Evolutionary conservation across 2,113 vertebrate genomes (phyloP), one percentile per base, ranked within the genome.

Genomic region (Heterotilapia buettikoferi): DNA sequence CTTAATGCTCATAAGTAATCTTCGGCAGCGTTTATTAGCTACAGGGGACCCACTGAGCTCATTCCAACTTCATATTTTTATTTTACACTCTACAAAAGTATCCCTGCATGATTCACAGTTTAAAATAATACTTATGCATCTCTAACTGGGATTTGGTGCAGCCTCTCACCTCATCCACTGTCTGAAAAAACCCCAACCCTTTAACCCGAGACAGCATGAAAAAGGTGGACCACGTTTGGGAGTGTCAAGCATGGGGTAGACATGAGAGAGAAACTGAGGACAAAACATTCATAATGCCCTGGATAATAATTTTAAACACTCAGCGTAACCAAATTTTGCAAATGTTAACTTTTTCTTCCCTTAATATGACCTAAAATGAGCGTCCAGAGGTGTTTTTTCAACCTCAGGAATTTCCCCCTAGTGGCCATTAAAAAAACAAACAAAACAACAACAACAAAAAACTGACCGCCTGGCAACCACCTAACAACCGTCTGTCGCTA

Each of bases 31-130:
- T 47, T 47, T 47, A 50, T 78, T 12, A 50, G 24, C 43, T 78
- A 50, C 16, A 31, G 43, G 1, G 6, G 43, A 50, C 16, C 26
- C 16, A 50, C 16, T 50, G 9, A 50, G 26, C 43, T 50, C 43
- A 78, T 78, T 78, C 71, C 43, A 50, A 50, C 71, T 29, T 31
- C 71, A 47, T 31, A 50, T 76, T 31, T 76, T 76, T 76, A 19
- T 78, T n/a, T 31, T 47, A 45, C 16, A 50, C 6, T 31, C 16
- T 78, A 29, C 16, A 50, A 50, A 78, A 78, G 71, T 78, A 50
- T 47, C 26, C 26, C 71, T 78, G 71, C 43, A 13, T 50, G 71
- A 78, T 31, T 78, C 9, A 0, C 71, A 50, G 24, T 78, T 31
- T 78, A n/a, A 78, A 76, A 31, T 78, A 78, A 31, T 13, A 47